Percentiles rank a stretch among this genome's conserved stretches.
Evolutionary conservation across 2,797 vertebrate genomes (phyloP).

Genomic region (Caiman crocodilus): DNA sequence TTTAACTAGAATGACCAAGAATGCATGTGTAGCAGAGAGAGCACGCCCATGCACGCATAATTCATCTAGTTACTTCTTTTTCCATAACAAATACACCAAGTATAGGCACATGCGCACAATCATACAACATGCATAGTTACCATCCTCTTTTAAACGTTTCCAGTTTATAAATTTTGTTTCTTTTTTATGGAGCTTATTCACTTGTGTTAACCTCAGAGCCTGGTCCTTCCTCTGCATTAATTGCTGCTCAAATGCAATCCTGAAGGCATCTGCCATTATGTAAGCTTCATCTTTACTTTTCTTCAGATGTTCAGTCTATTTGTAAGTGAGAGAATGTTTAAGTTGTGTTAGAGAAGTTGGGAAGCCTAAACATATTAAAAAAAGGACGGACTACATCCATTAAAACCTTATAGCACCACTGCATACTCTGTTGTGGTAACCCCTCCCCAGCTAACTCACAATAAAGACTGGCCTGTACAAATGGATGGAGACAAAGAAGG

Average conservation of each 20-base stretch:
- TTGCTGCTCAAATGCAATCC: slow-evolving; percentile 94
- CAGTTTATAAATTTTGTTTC: slow-evolving; percentile 71
- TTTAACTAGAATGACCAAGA: neutral
- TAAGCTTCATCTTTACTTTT: slow-evolving; percentile 89
- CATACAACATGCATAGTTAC: slow-evolving; percentile 58
- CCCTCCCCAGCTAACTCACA: neutral
- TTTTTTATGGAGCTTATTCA: slow-evolving; percentile 74
- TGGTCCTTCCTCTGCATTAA: slow-evolving; percentile 89
- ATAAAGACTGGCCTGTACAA: neutral
- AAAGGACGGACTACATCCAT: neutral
- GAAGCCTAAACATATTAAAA: neutral
- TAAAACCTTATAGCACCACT: neutral
- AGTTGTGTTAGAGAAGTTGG: neutral
- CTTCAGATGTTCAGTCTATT: slow-evolving; percentile 85
- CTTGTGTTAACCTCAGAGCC: slow-evolving; percentile 84
- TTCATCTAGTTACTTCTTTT: neutral
- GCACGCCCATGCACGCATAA: too few relatives aligned
- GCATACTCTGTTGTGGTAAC: neutral
- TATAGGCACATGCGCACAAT: neutral
- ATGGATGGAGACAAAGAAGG: neutral
- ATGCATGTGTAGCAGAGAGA: too few relatives aligned
- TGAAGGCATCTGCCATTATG: slow-evolving; percentile 91
- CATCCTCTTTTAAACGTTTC: slow-evolving; percentile 77
- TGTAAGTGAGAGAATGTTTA: slow-evolving; percentile 45
- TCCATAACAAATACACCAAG: neutral